A percentile compares a stretch with the other conserved stretches of the same genome.
phyloP scores from a whole-genome alignment of 2,888 invertebrate genomes.

The Agrochola macilenta region DNA sequence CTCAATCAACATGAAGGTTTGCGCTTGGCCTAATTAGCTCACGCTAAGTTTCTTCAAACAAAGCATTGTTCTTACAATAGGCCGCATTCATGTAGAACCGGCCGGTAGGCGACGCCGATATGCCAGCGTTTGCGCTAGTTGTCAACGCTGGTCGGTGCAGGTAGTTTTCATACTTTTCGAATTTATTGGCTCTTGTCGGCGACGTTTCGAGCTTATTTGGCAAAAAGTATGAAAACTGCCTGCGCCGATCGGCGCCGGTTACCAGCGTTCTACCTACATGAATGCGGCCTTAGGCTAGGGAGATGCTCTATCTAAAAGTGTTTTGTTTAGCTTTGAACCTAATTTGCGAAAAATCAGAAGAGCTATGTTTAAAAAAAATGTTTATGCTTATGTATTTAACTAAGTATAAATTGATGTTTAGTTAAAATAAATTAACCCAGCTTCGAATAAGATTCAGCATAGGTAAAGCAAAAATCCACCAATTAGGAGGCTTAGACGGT shows the following conservation, averaged over 20 bases:
- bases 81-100: too few species aligned
- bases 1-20: slow-evolving; percentile 19
- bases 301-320: neutral
- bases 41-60: neutral
- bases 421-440: neutral
- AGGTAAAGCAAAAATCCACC: neutral
- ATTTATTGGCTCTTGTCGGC: too few species aligned
- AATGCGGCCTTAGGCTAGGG: too few species aligned
- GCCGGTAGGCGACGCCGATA: too few species aligned
- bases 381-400: neutral
- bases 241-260: too few species aligned
- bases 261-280: too few species aligned
- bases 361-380: neutral
- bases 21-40: neutral
- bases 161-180: too few species aligned
- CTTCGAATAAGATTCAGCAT: neutral
- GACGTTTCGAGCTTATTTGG: too few species aligned
- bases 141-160: too few species aligned
- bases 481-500: neutral
- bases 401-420: neutral
- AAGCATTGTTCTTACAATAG: neutral
- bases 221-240: too few species aligned
- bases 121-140: too few species aligned
- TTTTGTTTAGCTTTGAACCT: neutral
- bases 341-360: neutral